Conservation (phyloP, 2,797 vertebrate species). For the Falco cherrug region DNA sequence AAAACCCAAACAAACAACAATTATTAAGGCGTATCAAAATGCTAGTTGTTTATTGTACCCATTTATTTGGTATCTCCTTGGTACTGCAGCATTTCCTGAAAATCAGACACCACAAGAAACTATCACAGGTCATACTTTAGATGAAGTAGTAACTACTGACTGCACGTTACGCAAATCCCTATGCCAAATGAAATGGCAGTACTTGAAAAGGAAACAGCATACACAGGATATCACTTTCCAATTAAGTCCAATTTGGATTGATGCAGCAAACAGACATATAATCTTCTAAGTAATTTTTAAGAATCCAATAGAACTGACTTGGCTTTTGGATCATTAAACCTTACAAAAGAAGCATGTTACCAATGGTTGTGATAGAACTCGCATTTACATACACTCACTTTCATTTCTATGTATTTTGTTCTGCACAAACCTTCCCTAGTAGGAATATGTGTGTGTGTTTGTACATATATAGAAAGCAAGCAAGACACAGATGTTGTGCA, state of each 20-base stretch:
- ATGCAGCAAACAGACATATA: not conserved
- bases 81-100: not conserved
- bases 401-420: not conserved
- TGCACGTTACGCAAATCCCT: not conserved
- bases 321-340: not conserved
- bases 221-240: not conserved
- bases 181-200: not conserved
- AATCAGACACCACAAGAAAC: not conserved
- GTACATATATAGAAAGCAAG: not conserved
- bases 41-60: not conserved
- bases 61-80: not conserved
- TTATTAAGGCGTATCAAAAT: not conserved
- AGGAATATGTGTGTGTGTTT: not conserved
- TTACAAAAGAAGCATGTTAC: not conserved
- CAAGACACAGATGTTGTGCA: not conserved
- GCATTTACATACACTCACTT: not conserved
- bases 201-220: not conserved
- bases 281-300: not conserved
- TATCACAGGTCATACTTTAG: not conserved
- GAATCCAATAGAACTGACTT: not conserved
- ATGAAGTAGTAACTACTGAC: not conserved
- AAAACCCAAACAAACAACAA: no score
- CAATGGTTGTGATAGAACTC: not conserved
- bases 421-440: not conserved
- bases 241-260: not conserved